Evolutionary conservation across 2,113 vertebrate genomes (phyloP).

Genomic region (Strix uralensis): DNA sequence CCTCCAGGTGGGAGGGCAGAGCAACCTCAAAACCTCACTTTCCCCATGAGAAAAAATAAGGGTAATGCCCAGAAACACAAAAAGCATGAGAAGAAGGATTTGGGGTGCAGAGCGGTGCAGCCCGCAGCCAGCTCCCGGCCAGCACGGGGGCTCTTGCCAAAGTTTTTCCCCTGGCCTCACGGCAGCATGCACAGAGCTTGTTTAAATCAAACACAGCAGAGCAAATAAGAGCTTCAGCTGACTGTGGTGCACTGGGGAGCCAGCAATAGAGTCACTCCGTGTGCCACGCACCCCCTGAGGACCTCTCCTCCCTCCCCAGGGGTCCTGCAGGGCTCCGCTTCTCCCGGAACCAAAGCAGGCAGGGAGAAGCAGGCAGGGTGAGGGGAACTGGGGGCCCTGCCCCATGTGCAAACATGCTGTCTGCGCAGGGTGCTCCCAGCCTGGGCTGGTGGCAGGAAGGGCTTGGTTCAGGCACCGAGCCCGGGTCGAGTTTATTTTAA

Average conservation of each 20-base stretch:
- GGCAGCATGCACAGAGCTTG: no score
- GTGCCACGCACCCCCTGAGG: not conserved
- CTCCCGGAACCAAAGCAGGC: not conserved
- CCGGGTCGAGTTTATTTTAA: accelerated
- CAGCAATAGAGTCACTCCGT: accelerated
- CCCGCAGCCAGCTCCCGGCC: not conserved
- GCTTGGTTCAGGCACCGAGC: not conserved
- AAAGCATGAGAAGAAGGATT: not conserved
- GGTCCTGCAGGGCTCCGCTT: not conserved
- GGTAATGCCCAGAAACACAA: not conserved
- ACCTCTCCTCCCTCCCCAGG: not conserved
- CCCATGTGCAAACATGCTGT: not conserved
- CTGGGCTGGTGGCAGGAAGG: not conserved
- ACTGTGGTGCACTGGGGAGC: accelerated
- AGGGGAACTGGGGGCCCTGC: not conserved
- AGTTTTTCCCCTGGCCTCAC: not conserved
- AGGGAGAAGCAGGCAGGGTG: not conserved
- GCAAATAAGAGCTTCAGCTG: not conserved
- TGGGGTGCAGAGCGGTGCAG: not conserved
- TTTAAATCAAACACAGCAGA: not conserved
- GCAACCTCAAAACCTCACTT: not conserved
- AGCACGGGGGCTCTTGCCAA: not conserved
- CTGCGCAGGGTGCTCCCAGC: not conserved
- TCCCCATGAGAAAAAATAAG: not conserved
- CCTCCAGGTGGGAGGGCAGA: not conserved